Evolutionary conservation across 2,888 invertebrate species (phyloP).

Genomic region (Scaptomyza caliginosa): DNA sequence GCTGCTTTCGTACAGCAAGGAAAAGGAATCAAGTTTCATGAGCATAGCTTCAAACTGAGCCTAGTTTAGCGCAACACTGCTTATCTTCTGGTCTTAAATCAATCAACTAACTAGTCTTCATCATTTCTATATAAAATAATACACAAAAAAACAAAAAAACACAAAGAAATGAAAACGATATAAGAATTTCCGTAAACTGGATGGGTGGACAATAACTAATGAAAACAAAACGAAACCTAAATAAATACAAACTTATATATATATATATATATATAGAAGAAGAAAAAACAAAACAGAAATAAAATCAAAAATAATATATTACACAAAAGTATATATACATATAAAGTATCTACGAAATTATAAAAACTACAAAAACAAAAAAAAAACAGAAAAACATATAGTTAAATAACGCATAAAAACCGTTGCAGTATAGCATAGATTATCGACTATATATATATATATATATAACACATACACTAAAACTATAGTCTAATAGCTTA

Average conservation of each 20-base stretch:
- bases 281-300: constrained; percentile 12
- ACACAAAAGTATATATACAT: constrained; percentile 49
- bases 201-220: constrained; percentile 84
- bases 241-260: constrained; percentile 27
- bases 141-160: constrained; percentile 24
- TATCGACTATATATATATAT: constrained; percentile 16
- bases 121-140: too few relatives aligned
- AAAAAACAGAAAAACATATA: not conserved
- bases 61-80: constrained; percentile 2
- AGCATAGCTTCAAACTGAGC: constrained; percentile 5
- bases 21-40: not conserved
- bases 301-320: constrained; percentile 32
- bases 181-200: constrained; percentile 80
- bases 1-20: not conserved
- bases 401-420: constrained; percentile 44
- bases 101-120: not conserved
- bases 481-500: constrained; percentile 19
- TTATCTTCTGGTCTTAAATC: not conserved
- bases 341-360: constrained; percentile 36
- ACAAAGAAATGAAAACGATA: constrained; percentile 42
- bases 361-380: not conserved
- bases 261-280: constrained; percentile 23
- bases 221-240: constrained; percentile 42
- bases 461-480: too few relatives aligned
- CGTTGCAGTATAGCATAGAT: constrained; percentile 14